These are phyloP conservation scores for Symphodus melops DNA, from an alignment of 2,113 vertebrate genomes.

Conservation along the genomic window DNA sequence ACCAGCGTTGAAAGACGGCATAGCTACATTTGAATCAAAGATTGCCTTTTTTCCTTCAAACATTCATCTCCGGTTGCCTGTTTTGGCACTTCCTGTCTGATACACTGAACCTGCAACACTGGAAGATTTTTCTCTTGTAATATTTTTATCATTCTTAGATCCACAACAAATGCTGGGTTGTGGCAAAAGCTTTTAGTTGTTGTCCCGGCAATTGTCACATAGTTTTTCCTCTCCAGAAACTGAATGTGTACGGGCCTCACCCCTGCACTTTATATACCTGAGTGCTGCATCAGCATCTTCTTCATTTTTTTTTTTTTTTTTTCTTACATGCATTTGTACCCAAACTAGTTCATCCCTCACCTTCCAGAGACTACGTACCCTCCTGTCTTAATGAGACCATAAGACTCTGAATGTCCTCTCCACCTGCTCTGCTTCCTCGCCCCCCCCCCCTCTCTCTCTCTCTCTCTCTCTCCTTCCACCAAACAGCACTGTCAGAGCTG, in stretches of 20 bases:
- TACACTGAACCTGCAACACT: conserved; percentile 45
- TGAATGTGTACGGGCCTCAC: conserved; percentile 19
- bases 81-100: conserved; percentile 39
- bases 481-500: conserved; percentile 26
- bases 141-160: conserved; percentile 1
- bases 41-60: conserved; percentile 55
- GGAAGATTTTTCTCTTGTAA: conserved; percentile 38
- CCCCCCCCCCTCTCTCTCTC: conserved; percentile 1
- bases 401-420: conserved; percentile 19
- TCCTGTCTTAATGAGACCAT: conserved; percentile 63
- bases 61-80: conserved; percentile 32
- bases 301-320: conserved; percentile 5
- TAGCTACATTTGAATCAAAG: conserved; percentile 51
- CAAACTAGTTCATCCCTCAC: conserved; percentile 45
- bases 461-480: conserved; percentile 24
- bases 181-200: neutral
- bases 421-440: conserved; percentile 8
- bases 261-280: conserved; percentile 34
- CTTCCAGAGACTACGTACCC: conserved; percentile 24
- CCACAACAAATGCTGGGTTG: conserved; percentile 35
- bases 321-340: conserved; percentile 37
- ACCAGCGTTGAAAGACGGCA: conserved; percentile 69
- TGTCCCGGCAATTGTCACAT: neutral
- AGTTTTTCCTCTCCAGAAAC: neutral
- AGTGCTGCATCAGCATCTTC: conserved; percentile 30